phyloP scores from a whole-genome alignment of 1,140 invertebrate species.

The Acromyrmex heyeri region DNA sequence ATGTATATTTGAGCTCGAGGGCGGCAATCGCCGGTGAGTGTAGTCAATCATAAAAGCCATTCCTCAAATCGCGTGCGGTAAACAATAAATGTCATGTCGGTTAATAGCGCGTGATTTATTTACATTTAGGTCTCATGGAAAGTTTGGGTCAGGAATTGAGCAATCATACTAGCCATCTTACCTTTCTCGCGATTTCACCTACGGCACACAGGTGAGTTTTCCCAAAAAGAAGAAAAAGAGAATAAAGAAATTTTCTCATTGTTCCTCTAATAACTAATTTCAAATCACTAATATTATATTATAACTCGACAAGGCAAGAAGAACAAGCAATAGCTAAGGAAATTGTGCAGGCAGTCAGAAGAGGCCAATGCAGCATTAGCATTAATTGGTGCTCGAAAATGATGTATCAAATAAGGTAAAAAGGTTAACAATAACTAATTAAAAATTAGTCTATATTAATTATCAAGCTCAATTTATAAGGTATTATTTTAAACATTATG shows the following conservation, averaged over 20 bases:
- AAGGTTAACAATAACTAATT: not conserved
- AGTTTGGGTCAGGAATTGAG: slow-evolving; percentile 78
- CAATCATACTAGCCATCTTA: slow-evolving; percentile 73
- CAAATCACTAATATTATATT: slow-evolving; percentile 9
- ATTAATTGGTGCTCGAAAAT: slow-evolving; percentile 77
- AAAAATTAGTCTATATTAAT: not conserved
- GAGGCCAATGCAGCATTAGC: slow-evolving; percentile 76
- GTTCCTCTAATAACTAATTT: slow-evolving; percentile 16
- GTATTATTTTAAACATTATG: not conserved
- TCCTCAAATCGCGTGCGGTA: slow-evolving; percentile 21
- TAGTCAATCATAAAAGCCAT: not conserved
- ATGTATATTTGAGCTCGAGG: slow-evolving; percentile 81
- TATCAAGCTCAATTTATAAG: not conserved
- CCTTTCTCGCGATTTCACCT: slow-evolving; percentile 81
- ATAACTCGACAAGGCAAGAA: slow-evolving; percentile 70
- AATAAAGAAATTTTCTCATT: not conserved
- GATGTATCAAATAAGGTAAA: slow-evolving; percentile 79
- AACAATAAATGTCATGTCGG: not conserved
- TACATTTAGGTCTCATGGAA: slow-evolving; percentile 81
- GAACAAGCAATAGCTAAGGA: slow-evolving; percentile 80
- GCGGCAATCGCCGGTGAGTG: slow-evolving; percentile 80
- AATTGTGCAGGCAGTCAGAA: slow-evolving; percentile 80
- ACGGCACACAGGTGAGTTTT: slow-evolving; percentile 75
- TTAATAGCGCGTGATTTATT: not conserved
- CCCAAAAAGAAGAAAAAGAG: not conserved